Conservation (phyloP, 1,140 invertebrate genomes). For the Bombus haemorrhoidalis region DNA sequence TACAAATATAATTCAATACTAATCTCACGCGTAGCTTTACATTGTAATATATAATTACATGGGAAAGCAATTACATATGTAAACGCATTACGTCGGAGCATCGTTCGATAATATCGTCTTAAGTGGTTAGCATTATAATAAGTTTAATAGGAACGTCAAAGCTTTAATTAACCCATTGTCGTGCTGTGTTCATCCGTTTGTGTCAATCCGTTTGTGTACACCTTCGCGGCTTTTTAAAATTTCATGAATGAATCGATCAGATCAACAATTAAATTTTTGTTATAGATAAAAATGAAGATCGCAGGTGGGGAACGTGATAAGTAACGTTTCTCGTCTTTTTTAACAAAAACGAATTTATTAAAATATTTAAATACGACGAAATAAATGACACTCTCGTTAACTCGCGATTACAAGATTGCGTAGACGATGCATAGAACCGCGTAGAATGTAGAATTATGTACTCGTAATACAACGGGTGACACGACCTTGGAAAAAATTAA, state of each 20-base stretch:
- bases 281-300: background rate
- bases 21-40: background rate
- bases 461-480: background rate
- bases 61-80: background rate
- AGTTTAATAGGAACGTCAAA: background rate
- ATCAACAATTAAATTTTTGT: background rate
- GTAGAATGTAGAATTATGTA: conserved; percentile 3
- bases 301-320: too few species aligned
- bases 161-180: background rate
- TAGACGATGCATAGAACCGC: background rate
- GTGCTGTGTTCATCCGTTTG: background rate
- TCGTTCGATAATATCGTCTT: background rate
- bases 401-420: background rate
- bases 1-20: background rate
- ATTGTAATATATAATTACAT: background rate
- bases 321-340: too few species aligned
- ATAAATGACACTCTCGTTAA: background rate
- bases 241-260: background rate
- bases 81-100: background rate
- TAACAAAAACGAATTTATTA: too few species aligned
- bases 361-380: background rate
- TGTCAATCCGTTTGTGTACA: background rate
- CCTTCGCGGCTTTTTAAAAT: too few species aligned
- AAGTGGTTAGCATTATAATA: background rate
- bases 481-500: conserved; percentile 13